Conservation (phyloP, 2,888 invertebrate species). For the Tiphia femorata region DNA sequence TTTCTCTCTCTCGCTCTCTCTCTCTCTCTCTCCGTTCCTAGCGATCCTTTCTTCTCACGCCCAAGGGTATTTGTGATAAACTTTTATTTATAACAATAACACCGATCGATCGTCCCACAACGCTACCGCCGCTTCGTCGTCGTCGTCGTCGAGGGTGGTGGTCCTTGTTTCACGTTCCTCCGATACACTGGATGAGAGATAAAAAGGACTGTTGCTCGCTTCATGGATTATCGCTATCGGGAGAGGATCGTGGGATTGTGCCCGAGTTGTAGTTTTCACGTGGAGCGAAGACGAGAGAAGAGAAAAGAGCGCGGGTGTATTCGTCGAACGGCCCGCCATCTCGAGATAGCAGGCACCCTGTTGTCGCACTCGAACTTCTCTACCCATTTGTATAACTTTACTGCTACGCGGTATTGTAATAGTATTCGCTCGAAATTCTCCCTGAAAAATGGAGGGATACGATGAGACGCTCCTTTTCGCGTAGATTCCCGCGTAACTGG, state of each 20-base stretch:
- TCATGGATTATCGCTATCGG: conserved; percentile 22
- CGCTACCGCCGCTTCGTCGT: background rate
- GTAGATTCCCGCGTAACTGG: no score
- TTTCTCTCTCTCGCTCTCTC: conserved; percentile 2
- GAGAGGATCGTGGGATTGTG: conserved; percentile 7
- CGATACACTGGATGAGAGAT: no score
- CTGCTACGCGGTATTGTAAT: no score
- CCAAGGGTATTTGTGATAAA: conserved; percentile 3
- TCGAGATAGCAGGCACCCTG: background rate
- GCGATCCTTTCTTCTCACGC: background rate
- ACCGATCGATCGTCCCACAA: conserved; percentile 18
- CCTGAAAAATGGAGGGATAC: no score
- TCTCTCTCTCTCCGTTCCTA: background rate
- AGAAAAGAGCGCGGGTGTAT: no score
- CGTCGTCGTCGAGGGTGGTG: conserved; percentile 4
- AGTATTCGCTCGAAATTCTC: no score
- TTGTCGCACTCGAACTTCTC: conserved; percentile 5
- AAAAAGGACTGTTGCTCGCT: conserved; percentile 17
- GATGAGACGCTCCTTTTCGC: no score
- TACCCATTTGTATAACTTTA: conserved; percentile 17
- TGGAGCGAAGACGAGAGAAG: no score
- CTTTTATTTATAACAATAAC: conserved; percentile 20
- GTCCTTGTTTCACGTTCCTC: background rate
- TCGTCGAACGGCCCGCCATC: background rate
- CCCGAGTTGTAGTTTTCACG: conserved; percentile 9